Base-by-base conservation (phyloP, 2,888 invertebrate species). In the Eugnorisma glareosa region DNA sequence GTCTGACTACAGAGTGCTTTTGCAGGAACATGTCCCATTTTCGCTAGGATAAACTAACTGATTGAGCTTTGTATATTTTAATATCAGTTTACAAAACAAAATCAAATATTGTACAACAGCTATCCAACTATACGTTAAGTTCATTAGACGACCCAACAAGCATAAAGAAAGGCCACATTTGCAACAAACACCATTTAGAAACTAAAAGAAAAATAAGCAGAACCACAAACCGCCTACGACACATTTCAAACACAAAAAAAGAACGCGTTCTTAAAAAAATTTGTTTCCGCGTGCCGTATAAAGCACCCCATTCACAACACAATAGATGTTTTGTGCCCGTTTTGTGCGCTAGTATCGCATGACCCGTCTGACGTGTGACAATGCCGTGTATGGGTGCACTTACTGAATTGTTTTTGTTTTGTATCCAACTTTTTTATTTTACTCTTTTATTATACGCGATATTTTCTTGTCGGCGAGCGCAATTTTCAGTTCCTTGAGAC, bases 331-430 rank as follows among this genome's bases (percentile, higher is more conserved):
- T 95, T 93, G 94, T 94, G 89, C 88, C 79, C 89, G 92, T 93
- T 92, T 91, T 92, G 91, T 92, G 90, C 91, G 87, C 89, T 91
- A 90, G 92, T 86, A 88, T 88, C 88, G 88, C 88, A 88, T 88
- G 88, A 88, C 88, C 88, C 85, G 92, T 83, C 89, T 90, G 91
- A 94, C 93, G 94, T 94, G 92, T 95, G 95, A 94, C 94, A 88
- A 88, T 88, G 82, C 88, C 88, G 88, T 88, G 88, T 88, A 88
- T 88, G 89, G 88, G 88, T 88, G 96, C 96, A 96, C 95, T 96
- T 94, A 94, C 93, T 92, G 93, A 93, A 96, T 96, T 96, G 96
- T 96, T 95, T 95, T 94, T 94, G 91, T 95, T 94, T 93, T 89
- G 89, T 89, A 79, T 82, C 79, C 81, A 75, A 80, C 43, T 89